These are phyloP conservation scores for Actinemys pallida DNA, from an alignment of 2,113 vertebrate species.

Conservation along the genomic window DNA sequence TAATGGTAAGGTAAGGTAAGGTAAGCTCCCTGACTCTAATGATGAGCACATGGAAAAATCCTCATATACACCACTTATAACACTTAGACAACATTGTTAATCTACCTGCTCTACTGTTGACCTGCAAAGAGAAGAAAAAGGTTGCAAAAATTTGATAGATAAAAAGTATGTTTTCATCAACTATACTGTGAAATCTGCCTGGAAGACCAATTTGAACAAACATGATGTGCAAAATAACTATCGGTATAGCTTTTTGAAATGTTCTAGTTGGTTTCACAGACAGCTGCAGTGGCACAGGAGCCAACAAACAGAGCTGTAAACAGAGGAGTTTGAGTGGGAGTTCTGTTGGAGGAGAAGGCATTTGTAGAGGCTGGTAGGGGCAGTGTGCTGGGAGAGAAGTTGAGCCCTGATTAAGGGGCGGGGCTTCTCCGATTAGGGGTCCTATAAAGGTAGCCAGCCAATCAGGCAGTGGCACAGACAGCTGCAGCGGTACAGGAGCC, in stretches of 20 bases:
- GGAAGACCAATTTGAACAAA: not conserved
- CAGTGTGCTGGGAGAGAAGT: no score
- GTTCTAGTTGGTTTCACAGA: not conserved
- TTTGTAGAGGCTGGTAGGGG: no score
- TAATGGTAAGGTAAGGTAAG: not conserved
- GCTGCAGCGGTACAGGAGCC: no score
- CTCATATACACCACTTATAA: not conserved
- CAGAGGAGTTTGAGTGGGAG: no score
- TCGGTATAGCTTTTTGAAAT: not conserved
- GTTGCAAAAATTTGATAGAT: not conserved
- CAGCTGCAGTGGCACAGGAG: no score
- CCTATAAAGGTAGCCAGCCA: no score
- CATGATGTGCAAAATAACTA: not conserved
- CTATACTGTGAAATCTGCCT: not conserved
- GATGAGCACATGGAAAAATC: not conserved
- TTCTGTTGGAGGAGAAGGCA: no score
- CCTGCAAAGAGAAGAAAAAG: not conserved
- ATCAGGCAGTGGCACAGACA: no score
- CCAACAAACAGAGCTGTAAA: no score
- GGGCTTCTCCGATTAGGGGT: no score
- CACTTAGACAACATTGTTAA: not conserved
- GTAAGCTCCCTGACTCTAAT: not conserved
- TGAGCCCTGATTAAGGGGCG: no score
- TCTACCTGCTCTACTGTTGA: not conserved
- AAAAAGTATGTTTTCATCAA: not conserved